Evolutionary conservation across 1,140 invertebrate species (phyloP).

Genomic region (Neelides sp.): DNA sequence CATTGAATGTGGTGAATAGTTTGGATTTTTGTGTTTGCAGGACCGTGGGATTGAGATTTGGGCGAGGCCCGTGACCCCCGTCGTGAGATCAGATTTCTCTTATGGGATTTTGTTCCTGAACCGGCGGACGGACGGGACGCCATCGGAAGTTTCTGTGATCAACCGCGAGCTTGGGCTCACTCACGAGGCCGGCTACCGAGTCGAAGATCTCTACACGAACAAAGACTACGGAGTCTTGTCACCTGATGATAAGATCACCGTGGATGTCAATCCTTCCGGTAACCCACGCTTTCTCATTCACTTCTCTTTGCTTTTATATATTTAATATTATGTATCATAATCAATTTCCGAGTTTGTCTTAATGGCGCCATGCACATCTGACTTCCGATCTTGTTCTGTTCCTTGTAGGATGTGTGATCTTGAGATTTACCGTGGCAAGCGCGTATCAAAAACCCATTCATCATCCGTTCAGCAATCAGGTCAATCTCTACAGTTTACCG

Average conservation of each 20-base stretch:
- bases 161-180: constrained; percentile 66
- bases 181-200: constrained; percentile 62
- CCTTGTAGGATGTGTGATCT: constrained; percentile 27
- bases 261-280: constrained; percentile 86
- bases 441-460: constrained; percentile 20
- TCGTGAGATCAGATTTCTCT: constrained; percentile 67
- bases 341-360: not conserved
- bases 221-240: constrained; percentile 62
- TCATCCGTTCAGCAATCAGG: constrained; percentile 11
- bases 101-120: constrained; percentile 79
- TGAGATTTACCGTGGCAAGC: constrained; percentile 27
- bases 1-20: not conserved
- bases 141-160: constrained; percentile 73
- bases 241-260: constrained; percentile 75
- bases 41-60: constrained; percentile 84
- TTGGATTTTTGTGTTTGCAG: constrained; percentile 41
- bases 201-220: constrained; percentile 42
- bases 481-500: constrained; percentile 16
- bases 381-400: not conserved
- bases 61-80: constrained; percentile 70
- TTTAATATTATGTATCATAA: not conserved
- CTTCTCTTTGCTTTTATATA: not conserved
- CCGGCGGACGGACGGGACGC: constrained; percentile 74
- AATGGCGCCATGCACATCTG: no score
- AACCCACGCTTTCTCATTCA: not conserved